Conservation (phyloP, 2,797 vertebrate species). For the Macropodus opercularis region DNA sequence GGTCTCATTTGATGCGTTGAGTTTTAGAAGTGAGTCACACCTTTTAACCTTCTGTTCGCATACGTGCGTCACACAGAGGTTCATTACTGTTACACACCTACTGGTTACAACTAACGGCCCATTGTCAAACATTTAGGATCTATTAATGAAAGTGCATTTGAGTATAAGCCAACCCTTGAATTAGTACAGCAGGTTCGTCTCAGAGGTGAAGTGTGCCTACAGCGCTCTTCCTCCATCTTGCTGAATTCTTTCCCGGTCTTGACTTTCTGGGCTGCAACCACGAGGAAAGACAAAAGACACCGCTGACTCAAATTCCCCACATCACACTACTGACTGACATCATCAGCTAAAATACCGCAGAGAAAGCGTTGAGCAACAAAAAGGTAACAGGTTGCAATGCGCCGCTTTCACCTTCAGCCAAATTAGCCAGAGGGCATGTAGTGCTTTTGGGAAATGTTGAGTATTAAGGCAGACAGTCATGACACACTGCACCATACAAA, state of each 20-base stretch:
- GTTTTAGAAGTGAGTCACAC: neutral
- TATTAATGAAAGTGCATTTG: neutral
- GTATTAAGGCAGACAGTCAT: constrained; percentile 35
- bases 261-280: constrained; percentile 20
- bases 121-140: neutral
- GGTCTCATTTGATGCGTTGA: neutral
- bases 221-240: constrained; percentile 6
- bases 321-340: constrained; percentile 54
- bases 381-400: constrained; percentile 51
- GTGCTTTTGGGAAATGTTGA: constrained; percentile 13
- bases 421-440: constrained; percentile 44
- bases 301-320: constrained; percentile 47
- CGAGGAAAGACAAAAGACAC: constrained; percentile 28
- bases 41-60: neutral
- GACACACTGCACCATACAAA: neutral
- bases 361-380: constrained; percentile 1
- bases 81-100: neutral
- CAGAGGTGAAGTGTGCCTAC: constrained; percentile 1
- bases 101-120: neutral
- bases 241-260: constrained; percentile 46
- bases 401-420: constrained; percentile 37
- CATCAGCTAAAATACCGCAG: constrained; percentile 17
- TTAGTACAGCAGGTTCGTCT: neutral
- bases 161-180: neutral
- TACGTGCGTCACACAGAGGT: neutral